A percentile compares a stretch with the other conserved stretches of the same genome.
These are phyloP conservation scores for Dichetophora obliterata DNA, from an alignment of 2,888 invertebrate species.

Conservation along the genomic window DNA sequence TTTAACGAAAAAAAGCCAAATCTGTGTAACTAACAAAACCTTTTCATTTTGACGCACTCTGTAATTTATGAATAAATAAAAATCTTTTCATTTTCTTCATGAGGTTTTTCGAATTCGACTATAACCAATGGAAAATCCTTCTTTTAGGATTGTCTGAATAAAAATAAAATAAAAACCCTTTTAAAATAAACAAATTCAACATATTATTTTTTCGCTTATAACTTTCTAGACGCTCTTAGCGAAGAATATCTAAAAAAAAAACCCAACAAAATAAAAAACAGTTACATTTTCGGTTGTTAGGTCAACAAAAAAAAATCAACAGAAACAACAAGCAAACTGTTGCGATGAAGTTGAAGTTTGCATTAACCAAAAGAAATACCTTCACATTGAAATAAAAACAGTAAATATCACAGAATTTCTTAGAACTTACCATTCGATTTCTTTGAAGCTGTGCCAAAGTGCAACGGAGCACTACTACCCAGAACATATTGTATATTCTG, in stretches of 20 bases:
- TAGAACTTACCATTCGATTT: conserved; percentile 51
- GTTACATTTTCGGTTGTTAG: conserved; percentile 48
- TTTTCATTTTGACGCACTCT: too few species aligned
- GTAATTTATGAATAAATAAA: too few species aligned
- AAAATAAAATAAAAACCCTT: background rate
- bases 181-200: background rate
- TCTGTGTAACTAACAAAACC: too few species aligned
- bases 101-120: too few species aligned
- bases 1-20: too few species aligned
- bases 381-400: too few species aligned
- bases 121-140: too few species aligned
- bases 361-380: too few species aligned
- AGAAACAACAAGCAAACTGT: background rate
- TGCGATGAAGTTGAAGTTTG: too few species aligned
- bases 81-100: too few species aligned
- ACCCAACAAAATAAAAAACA: background rate
- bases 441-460: conserved; percentile 52
- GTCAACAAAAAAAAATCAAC: conserved; percentile 49
- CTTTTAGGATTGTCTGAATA: too few species aligned
- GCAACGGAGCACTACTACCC: conserved; percentile 51
- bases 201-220: background rate
- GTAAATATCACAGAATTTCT: background rate
- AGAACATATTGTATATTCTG: conserved; percentile 54
- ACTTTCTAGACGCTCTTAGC: too few species aligned
- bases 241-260: background rate